A percentile compares a stretch with the other conserved stretches of the same genome.
These are phyloP conservation scores for Sarcophaga bullata DNA, from an alignment of 1,140 invertebrate species.

Conservation along the genomic window DNA sequence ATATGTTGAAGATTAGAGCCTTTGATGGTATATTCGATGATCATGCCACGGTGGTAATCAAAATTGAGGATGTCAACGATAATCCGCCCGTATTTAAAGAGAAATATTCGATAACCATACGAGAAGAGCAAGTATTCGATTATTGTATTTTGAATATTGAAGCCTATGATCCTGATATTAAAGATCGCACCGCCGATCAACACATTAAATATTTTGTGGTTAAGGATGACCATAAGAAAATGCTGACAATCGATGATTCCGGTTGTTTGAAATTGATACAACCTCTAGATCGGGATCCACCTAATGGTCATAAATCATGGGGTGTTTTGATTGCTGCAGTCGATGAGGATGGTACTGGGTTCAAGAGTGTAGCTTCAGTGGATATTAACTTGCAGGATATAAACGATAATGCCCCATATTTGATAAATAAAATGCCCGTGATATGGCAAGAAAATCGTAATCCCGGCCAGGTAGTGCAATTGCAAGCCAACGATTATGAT, in stretches of 20 bases:
- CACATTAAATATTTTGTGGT: conserved; percentile 81
- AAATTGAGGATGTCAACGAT: conserved; percentile 85
- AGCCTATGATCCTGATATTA: conserved; percentile 88
- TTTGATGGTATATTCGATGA: conserved; percentile 83
- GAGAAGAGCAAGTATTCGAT: conserved; percentile 74
- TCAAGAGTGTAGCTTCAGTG: conserved; percentile 73
- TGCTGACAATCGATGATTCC: conserved; percentile 76
- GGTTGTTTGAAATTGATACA: conserved; percentile 82
- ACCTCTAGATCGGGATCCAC: conserved; percentile 88
- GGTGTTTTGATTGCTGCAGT: conserved; percentile 85
- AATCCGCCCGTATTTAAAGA: conserved; percentile 80
- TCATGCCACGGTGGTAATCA: conserved; percentile 78
- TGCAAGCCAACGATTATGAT: conserved; percentile 82
- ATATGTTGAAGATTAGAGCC: conserved; percentile 79
- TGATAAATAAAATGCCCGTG: conserved; percentile 81
- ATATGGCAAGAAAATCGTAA: conserved; percentile 84
- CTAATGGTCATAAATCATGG: conserved; percentile 83
- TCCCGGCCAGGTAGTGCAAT: conserved; percentile 74
- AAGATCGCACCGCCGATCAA: conserved; percentile 76
- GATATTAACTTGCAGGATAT: conserved; percentile 83
- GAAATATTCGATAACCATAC: conserved; percentile 74
- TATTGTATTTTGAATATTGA: conserved; percentile 75
- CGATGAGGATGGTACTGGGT: conserved; percentile 81
- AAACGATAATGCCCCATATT: conserved; percentile 89
- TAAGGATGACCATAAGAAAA: conserved; percentile 75